Evolutionary conservation across 1,140 invertebrate genomes (phyloP).

Genomic region (Ectropis grisescens): DNA sequence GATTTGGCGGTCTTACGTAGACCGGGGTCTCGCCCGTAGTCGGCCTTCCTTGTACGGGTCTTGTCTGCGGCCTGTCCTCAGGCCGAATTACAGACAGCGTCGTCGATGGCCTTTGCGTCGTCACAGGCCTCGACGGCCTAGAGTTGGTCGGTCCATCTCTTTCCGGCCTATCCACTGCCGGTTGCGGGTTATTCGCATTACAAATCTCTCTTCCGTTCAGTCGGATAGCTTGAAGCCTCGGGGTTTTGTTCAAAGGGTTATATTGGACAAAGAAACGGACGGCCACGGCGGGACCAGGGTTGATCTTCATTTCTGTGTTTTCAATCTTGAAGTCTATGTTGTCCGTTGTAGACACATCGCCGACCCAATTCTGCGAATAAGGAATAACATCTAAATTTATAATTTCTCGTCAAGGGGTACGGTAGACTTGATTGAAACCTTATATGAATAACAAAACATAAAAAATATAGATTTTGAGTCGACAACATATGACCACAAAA

Average conservation of each 20-base stretch:
- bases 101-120: too few species aligned
- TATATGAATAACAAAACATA: too few species aligned
- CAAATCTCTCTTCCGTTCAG: conserved; percentile 58
- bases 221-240: conserved; percentile 37
- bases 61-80: conserved; percentile 2
- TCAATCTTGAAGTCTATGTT: conserved; percentile 60
- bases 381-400: too few species aligned
- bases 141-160: too few species aligned
- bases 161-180: conserved; percentile 18
- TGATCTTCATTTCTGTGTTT: conserved; percentile 56
- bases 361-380: conserved; percentile 49
- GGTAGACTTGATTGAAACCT: too few species aligned
- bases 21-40: conserved; percentile 21
- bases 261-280: conserved; percentile 57
- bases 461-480: too few species aligned
- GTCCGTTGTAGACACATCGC: conserved; percentile 51
- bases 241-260: conserved; percentile 37
- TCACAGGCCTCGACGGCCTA: too few species aligned
- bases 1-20: conserved; percentile 24
- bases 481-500: too few species aligned
- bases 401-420: too few species aligned
- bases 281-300: conserved; percentile 44
- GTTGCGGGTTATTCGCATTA: conserved; percentile 38
- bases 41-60: too few species aligned
- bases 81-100: too few species aligned